Conservation (phyloP, 2,113 vertebrate species). For the Gila orcuttii region DNA sequence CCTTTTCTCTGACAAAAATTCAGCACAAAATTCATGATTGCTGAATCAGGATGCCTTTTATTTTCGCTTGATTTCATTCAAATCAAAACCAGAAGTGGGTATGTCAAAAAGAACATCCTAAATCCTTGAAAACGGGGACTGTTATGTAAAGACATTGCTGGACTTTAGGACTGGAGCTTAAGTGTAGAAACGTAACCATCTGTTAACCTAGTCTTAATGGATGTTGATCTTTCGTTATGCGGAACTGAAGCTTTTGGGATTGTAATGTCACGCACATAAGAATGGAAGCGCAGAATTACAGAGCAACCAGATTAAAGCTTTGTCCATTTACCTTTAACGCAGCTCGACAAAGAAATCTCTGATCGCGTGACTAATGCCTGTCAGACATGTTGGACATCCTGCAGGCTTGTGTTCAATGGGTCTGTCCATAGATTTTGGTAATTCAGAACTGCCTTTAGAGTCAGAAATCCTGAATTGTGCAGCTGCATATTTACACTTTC, state of each 20-base stretch:
- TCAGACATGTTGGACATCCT: background rate
- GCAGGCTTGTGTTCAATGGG: background rate
- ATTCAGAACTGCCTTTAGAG: background rate
- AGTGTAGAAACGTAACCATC: slow-evolving; percentile 45
- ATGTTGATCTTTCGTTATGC: slow-evolving; percentile 46
- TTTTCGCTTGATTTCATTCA: background rate
- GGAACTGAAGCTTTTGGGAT: slow-evolving; percentile 52
- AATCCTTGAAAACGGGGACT: slow-evolving; percentile 5
- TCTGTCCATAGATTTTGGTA: background rate
- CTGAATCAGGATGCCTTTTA: background rate
- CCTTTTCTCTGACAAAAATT: background rate
- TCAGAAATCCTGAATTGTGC: background rate
- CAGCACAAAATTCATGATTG: background rate
- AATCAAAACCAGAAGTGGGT: background rate
- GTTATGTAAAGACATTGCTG: slow-evolving; percentile 10
- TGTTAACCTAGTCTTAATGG: slow-evolving; percentile 48
- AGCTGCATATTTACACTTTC: background rate
- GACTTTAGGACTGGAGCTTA: slow-evolving; percentile 33
- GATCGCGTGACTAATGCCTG: slow-evolving; percentile 21
- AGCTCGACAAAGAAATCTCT: slow-evolving; percentile 15
- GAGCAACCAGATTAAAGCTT: slow-evolving; percentile 19
- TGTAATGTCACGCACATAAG: background rate
- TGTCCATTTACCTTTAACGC: slow-evolving; percentile 9
- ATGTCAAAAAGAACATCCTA: background rate
- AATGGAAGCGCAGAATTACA: slow-evolving; percentile 28